Percentiles rank a stretch among this genome's conserved stretches.
Evolutionary conservation across 2,888 invertebrate genomes (phyloP).

Genomic region (Monopis laevigella): DNA sequence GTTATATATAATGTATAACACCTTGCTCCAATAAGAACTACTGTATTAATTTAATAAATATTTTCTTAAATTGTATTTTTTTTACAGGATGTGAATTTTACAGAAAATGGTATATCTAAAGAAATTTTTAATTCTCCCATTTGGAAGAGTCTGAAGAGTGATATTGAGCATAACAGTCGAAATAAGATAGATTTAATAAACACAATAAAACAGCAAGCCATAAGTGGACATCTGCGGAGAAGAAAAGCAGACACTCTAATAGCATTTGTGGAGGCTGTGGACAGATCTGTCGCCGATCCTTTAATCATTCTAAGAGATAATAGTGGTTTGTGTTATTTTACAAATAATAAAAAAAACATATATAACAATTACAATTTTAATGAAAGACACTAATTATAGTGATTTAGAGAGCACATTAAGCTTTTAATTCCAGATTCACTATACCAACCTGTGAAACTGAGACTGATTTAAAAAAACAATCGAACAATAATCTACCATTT

Average conservation of each 20-base stretch:
- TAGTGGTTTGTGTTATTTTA: slow-evolving; percentile 32
- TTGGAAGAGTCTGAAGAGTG: slow-evolving; percentile 39
- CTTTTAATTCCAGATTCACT: no score
- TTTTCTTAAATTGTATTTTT: neutral
- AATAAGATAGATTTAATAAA: slow-evolving; percentile 41
- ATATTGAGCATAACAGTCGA: slow-evolving; percentile 34
- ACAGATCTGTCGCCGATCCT: slow-evolving; percentile 51
- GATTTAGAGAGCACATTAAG: no score
- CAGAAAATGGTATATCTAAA: slow-evolving; percentile 35
- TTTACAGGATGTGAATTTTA: slow-evolving; percentile 48
- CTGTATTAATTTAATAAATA: no score
- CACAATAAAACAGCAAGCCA: slow-evolving; percentile 41
- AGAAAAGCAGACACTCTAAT: slow-evolving; percentile 46
- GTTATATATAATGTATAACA: no score
- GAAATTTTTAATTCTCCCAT: slow-evolving; percentile 46
- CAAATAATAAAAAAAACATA: no score
- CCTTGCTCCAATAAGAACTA: no score
- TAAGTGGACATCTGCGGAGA: slow-evolving; percentile 36
- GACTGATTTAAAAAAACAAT: no score
- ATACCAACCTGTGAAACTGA: no score
- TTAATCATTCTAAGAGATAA: slow-evolving; percentile 45
- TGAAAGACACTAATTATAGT: no score
- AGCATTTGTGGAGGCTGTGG: slow-evolving; percentile 50
- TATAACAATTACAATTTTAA: no score
- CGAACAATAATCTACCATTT: no score